Conservation (phyloP, 2,797 vertebrate species). For the Lemur catta region DNA sequence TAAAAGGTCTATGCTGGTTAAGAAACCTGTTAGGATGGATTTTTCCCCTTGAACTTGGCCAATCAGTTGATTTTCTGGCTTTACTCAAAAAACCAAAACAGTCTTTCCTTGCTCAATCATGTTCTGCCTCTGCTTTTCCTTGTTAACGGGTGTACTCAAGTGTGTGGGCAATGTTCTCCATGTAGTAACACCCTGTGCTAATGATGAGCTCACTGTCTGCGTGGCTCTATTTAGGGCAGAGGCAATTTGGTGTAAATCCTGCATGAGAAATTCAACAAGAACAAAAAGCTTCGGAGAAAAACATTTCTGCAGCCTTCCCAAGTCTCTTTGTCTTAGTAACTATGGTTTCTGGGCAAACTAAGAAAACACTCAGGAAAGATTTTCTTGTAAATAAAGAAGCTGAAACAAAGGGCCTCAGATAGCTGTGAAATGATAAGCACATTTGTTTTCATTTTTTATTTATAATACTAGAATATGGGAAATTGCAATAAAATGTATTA, state of each 20-base stretch:
- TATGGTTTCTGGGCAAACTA: slow-evolving; percentile 36
- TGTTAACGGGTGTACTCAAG: neutral
- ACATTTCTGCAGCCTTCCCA: neutral
- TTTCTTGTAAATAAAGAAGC: neutral
- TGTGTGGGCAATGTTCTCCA: neutral
- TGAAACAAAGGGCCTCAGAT: neutral
- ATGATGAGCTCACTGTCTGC: neutral
- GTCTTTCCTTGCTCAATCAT: neutral
- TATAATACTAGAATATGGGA: neutral
- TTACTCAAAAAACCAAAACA: neutral
- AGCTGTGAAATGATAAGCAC: neutral
- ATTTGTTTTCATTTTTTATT: neutral
- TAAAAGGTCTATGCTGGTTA: neutral
- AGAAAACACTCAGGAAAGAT: neutral
- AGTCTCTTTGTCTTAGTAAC: slow-evolving; percentile 42
- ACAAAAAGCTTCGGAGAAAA: neutral
- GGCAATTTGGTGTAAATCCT: neutral
- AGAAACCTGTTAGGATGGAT: neutral
- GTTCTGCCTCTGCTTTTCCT: neutral
- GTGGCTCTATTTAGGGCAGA: neutral
- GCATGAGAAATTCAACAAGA: neutral
- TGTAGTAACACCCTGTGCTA: neutral
- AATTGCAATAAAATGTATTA: neutral
- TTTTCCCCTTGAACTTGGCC: neutral
- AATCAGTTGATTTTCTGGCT: neutral